Conservation (phyloP, 1,140 invertebrate genomes). For the Drosophila varians region DNA sequence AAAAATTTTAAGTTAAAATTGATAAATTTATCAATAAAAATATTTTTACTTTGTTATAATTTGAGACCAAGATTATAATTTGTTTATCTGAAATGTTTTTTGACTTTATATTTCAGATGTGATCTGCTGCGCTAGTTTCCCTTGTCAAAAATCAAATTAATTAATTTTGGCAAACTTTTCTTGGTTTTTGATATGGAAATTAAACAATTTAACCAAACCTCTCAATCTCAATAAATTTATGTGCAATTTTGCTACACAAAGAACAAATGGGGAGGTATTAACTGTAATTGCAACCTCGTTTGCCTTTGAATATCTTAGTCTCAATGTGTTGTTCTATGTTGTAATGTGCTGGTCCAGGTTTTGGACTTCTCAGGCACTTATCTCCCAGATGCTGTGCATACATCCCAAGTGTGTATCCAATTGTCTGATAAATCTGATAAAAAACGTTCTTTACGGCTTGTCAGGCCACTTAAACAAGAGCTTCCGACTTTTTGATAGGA, state of each 20-base stretch:
- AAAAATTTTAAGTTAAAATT: too few species aligned
- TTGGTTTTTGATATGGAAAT: too few species aligned
- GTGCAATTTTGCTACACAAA: too few species aligned
- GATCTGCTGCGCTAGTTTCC: not conserved
- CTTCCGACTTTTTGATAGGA: constrained; percentile 13
- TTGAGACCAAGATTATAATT: too few species aligned
- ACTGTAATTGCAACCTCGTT: constrained; percentile 10
- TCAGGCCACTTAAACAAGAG: constrained; percentile 21
- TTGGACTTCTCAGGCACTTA: constrained; percentile 14
- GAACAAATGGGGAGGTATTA: not conserved
- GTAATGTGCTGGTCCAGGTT: constrained; percentile 1
- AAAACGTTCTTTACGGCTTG: constrained; percentile 21
- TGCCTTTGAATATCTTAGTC: constrained; percentile 20
- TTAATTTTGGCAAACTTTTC: too few species aligned
- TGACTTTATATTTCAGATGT: too few species aligned
- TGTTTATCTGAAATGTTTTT: too few species aligned
- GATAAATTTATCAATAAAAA: too few species aligned
- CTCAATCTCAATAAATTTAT: too few species aligned
- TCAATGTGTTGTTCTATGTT: constrained; percentile 16
- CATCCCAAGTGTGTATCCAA: constrained; percentile 11
- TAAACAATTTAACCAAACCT: too few species aligned
- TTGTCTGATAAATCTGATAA: constrained; percentile 42
- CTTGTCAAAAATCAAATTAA: too few species aligned
- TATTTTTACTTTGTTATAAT: too few species aligned
- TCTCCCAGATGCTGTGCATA: not conserved